Evolutionary conservation across 1,140 invertebrate genomes (phyloP).

Genomic region (Drosophila melanogaster): DNA sequence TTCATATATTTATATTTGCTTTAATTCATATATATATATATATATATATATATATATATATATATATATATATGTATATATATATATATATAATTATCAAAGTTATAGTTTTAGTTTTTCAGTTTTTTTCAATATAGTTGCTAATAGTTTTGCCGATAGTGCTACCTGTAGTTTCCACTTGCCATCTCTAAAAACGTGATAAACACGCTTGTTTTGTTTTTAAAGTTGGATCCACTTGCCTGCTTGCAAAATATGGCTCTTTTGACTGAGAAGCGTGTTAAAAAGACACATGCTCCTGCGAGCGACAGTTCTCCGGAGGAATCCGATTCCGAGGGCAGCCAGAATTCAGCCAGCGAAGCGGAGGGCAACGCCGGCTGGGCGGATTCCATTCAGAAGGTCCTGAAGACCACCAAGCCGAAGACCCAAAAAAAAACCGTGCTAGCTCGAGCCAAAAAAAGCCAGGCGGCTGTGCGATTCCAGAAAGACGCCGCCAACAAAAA

Average conservation of each 20-base stretch:
- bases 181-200: slow-evolving; percentile 43
- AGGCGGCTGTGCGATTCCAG: slow-evolving; percentile 19
- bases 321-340: slow-evolving; percentile 36
- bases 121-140: neutral
- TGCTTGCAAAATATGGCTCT: slow-evolving; percentile 38
- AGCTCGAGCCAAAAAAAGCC: slow-evolving; percentile 52
- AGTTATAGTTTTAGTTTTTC: too few species aligned
- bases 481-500: slow-evolving; percentile 16
- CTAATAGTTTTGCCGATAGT: neutral
- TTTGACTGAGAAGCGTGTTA: slow-evolving; percentile 31
- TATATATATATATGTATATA: too few species aligned
- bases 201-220: slow-evolving; percentile 46
- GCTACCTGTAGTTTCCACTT: neutral
- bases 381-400: slow-evolving; percentile 58
- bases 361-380: slow-evolving; percentile 67
- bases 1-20: too few species aligned
- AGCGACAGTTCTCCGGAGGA: slow-evolving; percentile 29
- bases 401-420: slow-evolving; percentile 50
- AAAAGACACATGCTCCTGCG: slow-evolving; percentile 1
- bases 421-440: slow-evolving; percentile 50
- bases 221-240: slow-evolving; percentile 4
- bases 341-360: slow-evolving; percentile 18
- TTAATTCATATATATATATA: too few species aligned
- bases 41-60: too few species aligned
- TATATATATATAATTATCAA: too few species aligned